Evolutionary conservation across 2,888 invertebrate species (phyloP).

Genomic region (Phalera bucephala): DNA sequence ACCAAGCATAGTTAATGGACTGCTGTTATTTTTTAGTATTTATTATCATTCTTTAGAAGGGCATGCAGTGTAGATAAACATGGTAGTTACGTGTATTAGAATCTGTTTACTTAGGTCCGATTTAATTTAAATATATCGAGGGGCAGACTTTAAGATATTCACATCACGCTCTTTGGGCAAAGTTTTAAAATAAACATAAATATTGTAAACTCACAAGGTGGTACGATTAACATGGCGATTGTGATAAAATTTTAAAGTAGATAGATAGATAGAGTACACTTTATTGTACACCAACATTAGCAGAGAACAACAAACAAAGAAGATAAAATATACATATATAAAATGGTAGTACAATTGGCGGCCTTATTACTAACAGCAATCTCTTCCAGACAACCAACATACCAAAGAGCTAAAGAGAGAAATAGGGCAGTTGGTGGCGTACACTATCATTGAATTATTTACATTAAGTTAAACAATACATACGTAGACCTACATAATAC

Average conservation of each 20-base stretch:
- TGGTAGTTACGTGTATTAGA: conserved; percentile 31
- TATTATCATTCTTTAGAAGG: background rate
- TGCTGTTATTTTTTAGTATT: background rate
- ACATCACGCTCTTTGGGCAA: conserved; percentile 39
- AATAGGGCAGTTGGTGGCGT: no score
- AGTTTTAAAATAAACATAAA: conserved; percentile 22
- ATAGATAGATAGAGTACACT: no score
- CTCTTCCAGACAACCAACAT: no score
- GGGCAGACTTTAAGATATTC: conserved; percentile 50
- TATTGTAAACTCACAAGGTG: background rate
- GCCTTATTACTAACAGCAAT: no score
- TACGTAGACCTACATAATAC: no score
- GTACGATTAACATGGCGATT: background rate
- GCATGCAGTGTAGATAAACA: background rate
- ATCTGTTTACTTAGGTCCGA: conserved; percentile 41
- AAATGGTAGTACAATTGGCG: no score
- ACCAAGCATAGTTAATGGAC: background rate
- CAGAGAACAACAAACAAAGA: no score
- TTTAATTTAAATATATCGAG: conserved; percentile 37
- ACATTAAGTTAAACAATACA: no score
- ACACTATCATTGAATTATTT: no score
- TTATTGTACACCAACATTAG: no score
- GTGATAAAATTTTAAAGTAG: background rate
- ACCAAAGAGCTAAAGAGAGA: no score
- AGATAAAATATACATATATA: no score